Base-by-base conservation (phyloP, 2,113 vertebrate species). In the Atlantisia rogersi region DNA sequence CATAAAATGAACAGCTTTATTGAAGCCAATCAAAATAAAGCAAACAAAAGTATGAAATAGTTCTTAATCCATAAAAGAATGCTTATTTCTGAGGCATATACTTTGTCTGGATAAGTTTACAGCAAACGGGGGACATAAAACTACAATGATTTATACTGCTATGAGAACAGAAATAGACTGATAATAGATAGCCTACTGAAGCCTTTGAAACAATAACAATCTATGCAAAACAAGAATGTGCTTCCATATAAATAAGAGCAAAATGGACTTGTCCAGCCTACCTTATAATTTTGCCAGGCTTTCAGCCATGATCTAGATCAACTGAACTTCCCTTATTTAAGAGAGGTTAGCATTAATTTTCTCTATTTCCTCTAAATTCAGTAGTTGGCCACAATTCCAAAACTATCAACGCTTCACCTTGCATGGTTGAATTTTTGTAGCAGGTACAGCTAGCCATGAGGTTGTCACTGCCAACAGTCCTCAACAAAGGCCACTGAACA, bases 11-110 rank as follows among this genome's bases (percentile, higher is more conserved):
- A 50, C 0, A 0, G 10, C 18, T 69, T 70, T 25, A 31, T 46
- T 25, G 25, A 39, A 63, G 62, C 69, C 68, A 26, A 48, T 24
- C 17, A 75, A 62, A 62, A 74, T 28, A 14, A 16, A 15, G 44
- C 44, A 60, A 75, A 62, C 37, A 29, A 16, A 48, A 35, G 25
- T 3, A 8, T 0, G 0, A 64, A 26, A 37, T 3, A 37, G 56
- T 20, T 37, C 70, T 50, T 69, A 40, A 46, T 22, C 21, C 22
- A 2, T 29, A 82, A 39, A 18, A 50, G 35, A 63, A 58, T 19
- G 22, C 31, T 58, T 56, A n/a, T n/a, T 70, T 64, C 31, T 64
- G 63, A 82, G 26, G 31, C 35, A 64, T 42, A 5, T 16, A 22
- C 35, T 69, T 31, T 56, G 48, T 48, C 16, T 56, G 26, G 31